Percentiles rank a stretch among this genome's conserved stretches.
Conservation (phyloP, 2,888 invertebrate species). For the Strigamia crassipes region DNA sequence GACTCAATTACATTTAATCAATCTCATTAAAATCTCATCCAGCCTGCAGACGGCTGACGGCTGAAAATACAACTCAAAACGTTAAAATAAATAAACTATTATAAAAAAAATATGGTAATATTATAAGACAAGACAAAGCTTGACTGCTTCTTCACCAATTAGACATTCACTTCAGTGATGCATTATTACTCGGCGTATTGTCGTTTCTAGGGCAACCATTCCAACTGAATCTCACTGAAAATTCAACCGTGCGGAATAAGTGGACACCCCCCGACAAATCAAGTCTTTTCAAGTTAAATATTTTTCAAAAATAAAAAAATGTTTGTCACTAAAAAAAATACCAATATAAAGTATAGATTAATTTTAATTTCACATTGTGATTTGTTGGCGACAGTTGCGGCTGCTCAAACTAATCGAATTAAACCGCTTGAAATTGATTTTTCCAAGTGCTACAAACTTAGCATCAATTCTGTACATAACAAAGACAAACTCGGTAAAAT, state of each 20-base stretch:
- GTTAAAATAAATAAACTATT: neutral
- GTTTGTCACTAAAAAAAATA: neutral
- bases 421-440: neutral
- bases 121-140: neutral
- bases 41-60: neutral
- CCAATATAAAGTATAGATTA: neutral
- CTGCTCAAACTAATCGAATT: neutral
- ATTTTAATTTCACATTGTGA: neutral
- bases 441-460: neutral
- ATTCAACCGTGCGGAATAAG: neutral
- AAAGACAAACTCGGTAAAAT: neutral
- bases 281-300: neutral
- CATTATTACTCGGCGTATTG: neutral
- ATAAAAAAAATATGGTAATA: neutral
- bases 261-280: neutral
- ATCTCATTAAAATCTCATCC: slow-evolving; percentile 40
- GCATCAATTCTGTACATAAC: neutral
- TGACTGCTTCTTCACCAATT: neutral
- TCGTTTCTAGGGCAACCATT: neutral
- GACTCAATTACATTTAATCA: slow-evolving; percentile 40
- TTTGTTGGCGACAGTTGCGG: neutral
- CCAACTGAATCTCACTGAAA: neutral
- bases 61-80: neutral
- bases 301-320: neutral
- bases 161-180: neutral